A percentile compares a stretch with the other conserved stretches of the same genome.
phyloP scores from a whole-genome alignment of 2,797 vertebrate species.

The Balearica regulorum region DNA sequence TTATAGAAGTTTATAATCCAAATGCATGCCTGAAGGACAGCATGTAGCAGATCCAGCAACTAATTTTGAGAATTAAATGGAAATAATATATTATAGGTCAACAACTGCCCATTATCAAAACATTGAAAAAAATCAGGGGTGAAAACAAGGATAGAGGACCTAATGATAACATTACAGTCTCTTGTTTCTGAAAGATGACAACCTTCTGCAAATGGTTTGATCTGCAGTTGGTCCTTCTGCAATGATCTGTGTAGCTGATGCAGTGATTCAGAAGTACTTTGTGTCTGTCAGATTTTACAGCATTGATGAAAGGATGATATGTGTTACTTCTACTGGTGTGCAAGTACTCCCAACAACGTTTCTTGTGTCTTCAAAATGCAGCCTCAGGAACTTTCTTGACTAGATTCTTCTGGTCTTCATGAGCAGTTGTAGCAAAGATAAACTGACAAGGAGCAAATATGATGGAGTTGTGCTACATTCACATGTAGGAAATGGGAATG shows the following conservation, averaged over 20 bases:
- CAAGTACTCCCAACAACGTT: background rate
- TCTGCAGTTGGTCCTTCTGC: background rate
- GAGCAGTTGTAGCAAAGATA: background rate
- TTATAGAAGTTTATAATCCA: background rate
- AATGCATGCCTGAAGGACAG: background rate
- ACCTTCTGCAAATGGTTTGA: background rate
- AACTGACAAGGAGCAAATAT: background rate
- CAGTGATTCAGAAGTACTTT: background rate
- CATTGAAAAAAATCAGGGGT: background rate
- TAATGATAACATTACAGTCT: background rate
- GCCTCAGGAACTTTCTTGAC: background rate
- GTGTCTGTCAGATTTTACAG: background rate
- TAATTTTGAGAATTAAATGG: background rate
- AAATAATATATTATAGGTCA: background rate
- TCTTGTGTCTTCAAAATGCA: background rate
- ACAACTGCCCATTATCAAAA: background rate
- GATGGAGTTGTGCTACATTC: background rate
- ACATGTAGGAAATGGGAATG: background rate
- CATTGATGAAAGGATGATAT: background rate
- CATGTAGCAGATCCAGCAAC: background rate
- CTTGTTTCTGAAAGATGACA: background rate
- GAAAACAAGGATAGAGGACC: background rate
- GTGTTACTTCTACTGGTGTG: background rate
- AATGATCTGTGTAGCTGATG: background rate
- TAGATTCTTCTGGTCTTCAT: background rate